Conservation (phyloP, 2,113 vertebrate genomes). For the Toxotes jaculatrix region DNA sequence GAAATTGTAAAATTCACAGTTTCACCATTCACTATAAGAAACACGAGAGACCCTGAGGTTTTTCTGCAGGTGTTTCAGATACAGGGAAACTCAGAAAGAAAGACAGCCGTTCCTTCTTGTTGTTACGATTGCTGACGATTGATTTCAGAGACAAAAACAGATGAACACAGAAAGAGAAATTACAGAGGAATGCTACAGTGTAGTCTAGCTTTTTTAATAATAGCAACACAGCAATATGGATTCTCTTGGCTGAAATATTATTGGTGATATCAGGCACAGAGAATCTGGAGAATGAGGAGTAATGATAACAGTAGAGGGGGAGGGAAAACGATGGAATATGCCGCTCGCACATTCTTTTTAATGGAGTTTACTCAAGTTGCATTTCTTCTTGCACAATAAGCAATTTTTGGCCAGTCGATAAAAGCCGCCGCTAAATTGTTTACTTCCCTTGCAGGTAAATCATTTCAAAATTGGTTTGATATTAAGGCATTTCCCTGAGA, state of each 20-base stretch:
- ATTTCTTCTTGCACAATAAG: constrained; percentile 78
- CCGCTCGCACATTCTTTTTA: constrained; percentile 62
- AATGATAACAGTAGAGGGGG: constrained; percentile 70
- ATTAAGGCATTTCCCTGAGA: constrained; percentile 77
- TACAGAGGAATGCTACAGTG: constrained; percentile 9
- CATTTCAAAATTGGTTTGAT: constrained; percentile 80
- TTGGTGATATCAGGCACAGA: constrained; percentile 61
- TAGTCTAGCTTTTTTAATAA: constrained; percentile 60
- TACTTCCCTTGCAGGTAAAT: constrained; percentile 82
- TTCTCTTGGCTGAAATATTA: constrained; percentile 69
- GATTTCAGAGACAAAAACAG: constrained; percentile 50
- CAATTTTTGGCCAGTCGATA: constrained; percentile 76
- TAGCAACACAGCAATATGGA: constrained; percentile 48
- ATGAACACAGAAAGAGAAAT: constrained; percentile 27
- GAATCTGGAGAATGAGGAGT: constrained; percentile 63
- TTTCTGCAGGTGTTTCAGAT: constrained; percentile 29
- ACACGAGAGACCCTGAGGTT: constrained; percentile 21
- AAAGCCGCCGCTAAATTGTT: constrained; percentile 77
- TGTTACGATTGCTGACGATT: constrained; percentile 38
- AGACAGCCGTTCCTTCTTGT: constrained; percentile 23
- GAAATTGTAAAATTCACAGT: constrained; percentile 9
- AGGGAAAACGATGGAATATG: constrained; percentile 5
- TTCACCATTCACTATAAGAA: constrained; percentile 8
- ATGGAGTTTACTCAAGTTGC: constrained; percentile 73
- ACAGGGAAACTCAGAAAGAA: constrained; percentile 7